phyloP scores from a whole-genome alignment of 2,888 invertebrate species.

The Labia minor region DNA sequence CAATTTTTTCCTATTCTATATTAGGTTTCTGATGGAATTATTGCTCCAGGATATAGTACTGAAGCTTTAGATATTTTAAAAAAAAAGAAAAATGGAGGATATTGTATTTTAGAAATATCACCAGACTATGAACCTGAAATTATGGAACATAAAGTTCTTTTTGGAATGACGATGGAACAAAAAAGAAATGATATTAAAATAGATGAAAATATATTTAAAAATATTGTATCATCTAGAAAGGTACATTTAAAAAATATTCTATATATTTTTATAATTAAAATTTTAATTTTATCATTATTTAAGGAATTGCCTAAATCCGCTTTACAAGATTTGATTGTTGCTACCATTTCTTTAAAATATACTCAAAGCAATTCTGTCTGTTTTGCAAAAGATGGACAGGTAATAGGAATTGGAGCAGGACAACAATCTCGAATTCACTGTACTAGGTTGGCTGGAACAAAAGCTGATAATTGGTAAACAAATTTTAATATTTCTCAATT shows the following conservation, averaged over 20 bases:
- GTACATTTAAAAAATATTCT: constrained; percentile 16
- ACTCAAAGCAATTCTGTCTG: constrained; percentile 99
- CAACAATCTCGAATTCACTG: constrained; percentile 98
- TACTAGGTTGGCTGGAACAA: constrained; percentile 91
- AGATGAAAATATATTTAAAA: constrained; percentile 61
- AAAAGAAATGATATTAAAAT: constrained; percentile 81
- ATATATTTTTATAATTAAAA: neutral
- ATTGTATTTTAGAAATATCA: constrained; percentile 57
- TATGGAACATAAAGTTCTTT: constrained; percentile 72
- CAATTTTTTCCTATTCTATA: constrained; percentile 14
- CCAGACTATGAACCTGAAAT: constrained; percentile 67
- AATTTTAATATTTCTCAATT: constrained; percentile 1
- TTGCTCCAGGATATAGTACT: constrained; percentile 81
- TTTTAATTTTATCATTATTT: neutral
- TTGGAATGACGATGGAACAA: constrained; percentile 76
- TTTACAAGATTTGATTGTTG: constrained; percentile 82
- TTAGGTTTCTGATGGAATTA: constrained; percentile 95
- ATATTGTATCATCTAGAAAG: constrained; percentile 60
- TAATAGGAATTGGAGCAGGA: constrained; percentile 96
- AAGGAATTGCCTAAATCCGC: constrained; percentile 58
- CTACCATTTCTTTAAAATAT: constrained; percentile 92
- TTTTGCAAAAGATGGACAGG: constrained; percentile 85
- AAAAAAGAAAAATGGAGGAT: constrained; percentile 64
- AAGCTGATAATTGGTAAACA: constrained; percentile 83
- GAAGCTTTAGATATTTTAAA: constrained; percentile 76